Evolutionary conservation across 2,797 vertebrate genomes (phyloP).

Genomic region (Eleutherodactylus coqui): DNA sequence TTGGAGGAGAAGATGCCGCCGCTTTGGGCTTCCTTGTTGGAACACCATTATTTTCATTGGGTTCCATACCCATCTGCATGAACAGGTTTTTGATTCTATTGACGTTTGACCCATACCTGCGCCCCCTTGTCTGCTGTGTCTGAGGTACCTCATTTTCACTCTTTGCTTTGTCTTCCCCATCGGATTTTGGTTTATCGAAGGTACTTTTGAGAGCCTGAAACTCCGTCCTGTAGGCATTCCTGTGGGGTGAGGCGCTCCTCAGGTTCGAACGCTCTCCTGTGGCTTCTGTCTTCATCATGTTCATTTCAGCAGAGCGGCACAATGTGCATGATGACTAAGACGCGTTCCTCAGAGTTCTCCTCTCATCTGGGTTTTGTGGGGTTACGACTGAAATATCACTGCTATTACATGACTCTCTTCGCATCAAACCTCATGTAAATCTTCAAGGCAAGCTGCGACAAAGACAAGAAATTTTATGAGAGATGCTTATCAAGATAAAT

Average conservation of each 20-base stretch:
- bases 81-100: slow-evolving; percentile 99
- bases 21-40: slow-evolving; percentile 72
- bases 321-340: slow-evolving; percentile 80
- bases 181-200: slow-evolving; percentile 92
- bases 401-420: slow-evolving; percentile 63
- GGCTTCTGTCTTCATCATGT: slow-evolving; percentile 98
- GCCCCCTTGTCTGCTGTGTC: slow-evolving; percentile 87
- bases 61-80: slow-evolving; percentile 95
- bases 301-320: slow-evolving; percentile 80
- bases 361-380: slow-evolving; percentile 60
- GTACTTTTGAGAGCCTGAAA: slow-evolving; percentile 97
- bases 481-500: slow-evolving; percentile 57
- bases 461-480: slow-evolving; percentile 61
- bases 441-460: slow-evolving; percentile 51
- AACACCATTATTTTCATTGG: slow-evolving; percentile 74
- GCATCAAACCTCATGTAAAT: slow-evolving; percentile 30
- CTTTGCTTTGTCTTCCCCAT: slow-evolving; percentile 83
- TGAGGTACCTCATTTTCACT: slow-evolving; percentile 81
- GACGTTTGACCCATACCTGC: slow-evolving; percentile 96
- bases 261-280: slow-evolving; percentile 93
- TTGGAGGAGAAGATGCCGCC: slow-evolving; percentile 84
- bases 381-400: slow-evolving; percentile 54
- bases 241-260: slow-evolving; percentile 97
- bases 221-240: slow-evolving; percentile 96
- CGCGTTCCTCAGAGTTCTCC: slow-evolving; percentile 55